Conservation (phyloP, 2,888 invertebrate genomes). For the Volucella inanis region DNA sequence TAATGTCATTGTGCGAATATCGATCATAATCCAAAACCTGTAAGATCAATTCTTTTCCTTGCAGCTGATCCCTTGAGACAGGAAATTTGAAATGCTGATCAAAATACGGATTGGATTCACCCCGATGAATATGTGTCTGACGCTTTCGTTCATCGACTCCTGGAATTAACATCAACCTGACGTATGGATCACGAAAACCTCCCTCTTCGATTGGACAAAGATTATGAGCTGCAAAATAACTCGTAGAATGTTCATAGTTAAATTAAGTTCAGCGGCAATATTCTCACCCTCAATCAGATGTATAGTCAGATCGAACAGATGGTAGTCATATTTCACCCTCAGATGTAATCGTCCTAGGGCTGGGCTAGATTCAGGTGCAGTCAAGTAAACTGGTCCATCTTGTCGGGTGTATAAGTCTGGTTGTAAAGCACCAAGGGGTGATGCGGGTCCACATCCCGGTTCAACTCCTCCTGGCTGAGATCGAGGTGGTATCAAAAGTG, state of each 20-base stretch:
- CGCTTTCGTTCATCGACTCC: slow-evolving; percentile 93
- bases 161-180: slow-evolving; percentile 90
- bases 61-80: slow-evolving; percentile 93
- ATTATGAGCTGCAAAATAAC: slow-evolving; percentile 87
- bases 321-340: slow-evolving; percentile 93
- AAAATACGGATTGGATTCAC: slow-evolving; percentile 93
- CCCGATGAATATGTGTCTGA: slow-evolving; percentile 92
- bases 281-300: slow-evolving; percentile 93
- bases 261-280: background rate
- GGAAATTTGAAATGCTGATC: slow-evolving; percentile 97
- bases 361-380: slow-evolving; percentile 86
- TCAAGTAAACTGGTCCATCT: slow-evolving; percentile 90
- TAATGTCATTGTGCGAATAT: slow-evolving; percentile 93
- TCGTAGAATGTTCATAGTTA: background rate
- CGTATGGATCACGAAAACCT: slow-evolving; percentile 95
- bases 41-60: slow-evolving; percentile 87
- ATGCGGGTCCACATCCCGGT: slow-evolving; percentile 83
- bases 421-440: slow-evolving; percentile 91
- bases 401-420: slow-evolving; percentile 93
- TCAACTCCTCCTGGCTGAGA: slow-evolving; percentile 84
- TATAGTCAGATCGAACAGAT: slow-evolving; percentile 94
- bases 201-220: slow-evolving; percentile 92
- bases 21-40: slow-evolving; percentile 84
- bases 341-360: slow-evolving; percentile 92
- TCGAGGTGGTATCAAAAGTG: slow-evolving; percentile 90